A percentile compares a stretch with the other conserved stretches of the same genome.
phyloP scores from a whole-genome alignment of 23 tunicate genomes.

The Styela plicata region DNA sequence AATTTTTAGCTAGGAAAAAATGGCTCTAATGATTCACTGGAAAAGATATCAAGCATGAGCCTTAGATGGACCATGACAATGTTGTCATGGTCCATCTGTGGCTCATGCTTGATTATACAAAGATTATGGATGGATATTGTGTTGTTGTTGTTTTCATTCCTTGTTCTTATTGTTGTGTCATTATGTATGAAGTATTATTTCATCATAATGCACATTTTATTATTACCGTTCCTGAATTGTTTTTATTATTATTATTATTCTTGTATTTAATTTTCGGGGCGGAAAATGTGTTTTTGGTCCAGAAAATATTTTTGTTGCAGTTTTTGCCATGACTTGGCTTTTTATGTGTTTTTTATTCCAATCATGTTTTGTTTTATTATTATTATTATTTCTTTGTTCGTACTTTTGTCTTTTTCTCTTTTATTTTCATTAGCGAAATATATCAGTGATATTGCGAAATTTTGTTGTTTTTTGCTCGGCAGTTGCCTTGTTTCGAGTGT shows the following conservation, averaged over 20 bases:
- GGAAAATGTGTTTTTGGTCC: no score
- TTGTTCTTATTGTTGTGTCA: background rate
- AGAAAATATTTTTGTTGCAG: background rate
- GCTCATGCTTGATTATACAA: no score
- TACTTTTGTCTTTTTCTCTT: background rate
- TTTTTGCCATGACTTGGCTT: background rate
- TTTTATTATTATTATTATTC: no score
- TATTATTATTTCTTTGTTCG: background rate
- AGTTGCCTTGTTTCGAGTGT: no score
- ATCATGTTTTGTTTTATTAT: no score
- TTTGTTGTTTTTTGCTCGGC: no score
- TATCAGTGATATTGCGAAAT: background rate
- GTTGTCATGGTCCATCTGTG: no score
- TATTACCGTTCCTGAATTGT: background rate
- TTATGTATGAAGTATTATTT: background rate
- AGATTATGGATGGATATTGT: no score
- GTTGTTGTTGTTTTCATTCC: background rate
- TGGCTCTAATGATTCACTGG: no score
- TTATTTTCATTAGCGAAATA: background rate
- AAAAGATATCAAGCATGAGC: no score
- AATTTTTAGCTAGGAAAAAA: no score
- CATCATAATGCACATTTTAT: background rate
- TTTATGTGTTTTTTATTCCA: background rate
- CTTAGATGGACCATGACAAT: no score
- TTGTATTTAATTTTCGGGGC: background rate